phyloP scores from a whole-genome alignment of 2,797 vertebrate species.

The Danio jaintianensis region DNA sequence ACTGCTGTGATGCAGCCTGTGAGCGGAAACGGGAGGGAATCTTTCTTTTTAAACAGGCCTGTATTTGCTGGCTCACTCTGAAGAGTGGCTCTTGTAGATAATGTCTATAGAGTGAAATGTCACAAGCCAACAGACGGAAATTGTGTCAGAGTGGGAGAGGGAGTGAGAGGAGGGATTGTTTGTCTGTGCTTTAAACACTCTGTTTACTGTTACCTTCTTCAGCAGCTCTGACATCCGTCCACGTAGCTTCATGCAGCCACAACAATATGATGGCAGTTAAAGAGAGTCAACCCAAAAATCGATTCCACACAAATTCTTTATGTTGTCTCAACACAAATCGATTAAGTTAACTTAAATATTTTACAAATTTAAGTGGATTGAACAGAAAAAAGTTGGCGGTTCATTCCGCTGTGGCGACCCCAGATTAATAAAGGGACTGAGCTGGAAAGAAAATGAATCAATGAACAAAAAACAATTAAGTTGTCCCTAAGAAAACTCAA shows the following conservation, averaged over 20 bases:
- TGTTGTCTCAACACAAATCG: no score
- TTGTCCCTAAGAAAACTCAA: no score
- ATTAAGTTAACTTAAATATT: no score
- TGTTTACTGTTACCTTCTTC: conserved; percentile 22
- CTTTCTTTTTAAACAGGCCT: conserved; percentile 26
- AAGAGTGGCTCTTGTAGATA: conserved; percentile 43
- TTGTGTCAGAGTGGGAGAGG: conserved; percentile 17
- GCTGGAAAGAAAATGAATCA: no score
- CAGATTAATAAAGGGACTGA: no score
- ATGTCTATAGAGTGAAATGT: conserved; percentile 50
- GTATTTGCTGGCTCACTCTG: conserved; percentile 28
- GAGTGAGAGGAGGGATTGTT: conserved; percentile 36
- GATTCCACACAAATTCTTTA: no score
- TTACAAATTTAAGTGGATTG: no score
- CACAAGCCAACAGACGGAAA: conserved; percentile 44
- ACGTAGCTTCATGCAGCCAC: conserved; percentile 10
- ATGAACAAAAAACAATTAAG: no score
- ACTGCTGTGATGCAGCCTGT: conserved; percentile 28
- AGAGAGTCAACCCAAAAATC: neutral
- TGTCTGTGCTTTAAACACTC: conserved; percentile 16
- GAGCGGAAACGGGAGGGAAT: conserved; percentile 28
- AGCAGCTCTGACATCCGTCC: conserved; percentile 13
- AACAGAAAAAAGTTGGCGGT: no score
- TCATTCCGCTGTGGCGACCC: no score
- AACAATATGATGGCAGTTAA: neutral